Percentiles rank a stretch among this genome's conserved stretches.
These are phyloP conservation scores for Chironomus riparius DNA, from an alignment of 2,888 invertebrate genomes.

Conservation along the genomic window DNA sequence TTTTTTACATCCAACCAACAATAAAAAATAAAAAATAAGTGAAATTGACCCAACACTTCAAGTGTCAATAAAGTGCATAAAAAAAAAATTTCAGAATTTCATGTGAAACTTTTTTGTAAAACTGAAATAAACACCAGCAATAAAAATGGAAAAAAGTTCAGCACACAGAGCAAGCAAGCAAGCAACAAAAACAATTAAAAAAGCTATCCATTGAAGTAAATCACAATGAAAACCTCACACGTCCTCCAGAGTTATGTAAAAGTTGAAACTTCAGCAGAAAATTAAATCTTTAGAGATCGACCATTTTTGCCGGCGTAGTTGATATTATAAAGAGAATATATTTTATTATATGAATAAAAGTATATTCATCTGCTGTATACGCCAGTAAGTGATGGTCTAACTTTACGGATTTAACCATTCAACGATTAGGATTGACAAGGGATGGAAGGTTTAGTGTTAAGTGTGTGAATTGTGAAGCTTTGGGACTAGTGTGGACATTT, in stretches of 20 bases:
- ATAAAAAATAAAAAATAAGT: not conserved
- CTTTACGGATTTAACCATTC: constrained; percentile 9
- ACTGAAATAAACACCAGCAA: too few species aligned
- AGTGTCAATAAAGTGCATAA: not conserved
- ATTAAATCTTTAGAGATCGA: constrained; percentile 7
- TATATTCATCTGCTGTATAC: not conserved
- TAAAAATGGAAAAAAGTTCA: too few species aligned
- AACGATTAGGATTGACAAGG: not conserved
- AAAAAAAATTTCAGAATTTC: not conserved
- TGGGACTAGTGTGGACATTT: too few species aligned
- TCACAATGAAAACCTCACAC: not conserved
- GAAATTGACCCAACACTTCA: not conserved
- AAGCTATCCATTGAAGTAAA: not conserved
- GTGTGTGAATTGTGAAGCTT: too few species aligned
- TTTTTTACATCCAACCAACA: too few species aligned
- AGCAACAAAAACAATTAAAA: too few species aligned
- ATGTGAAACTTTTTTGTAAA: too few species aligned
- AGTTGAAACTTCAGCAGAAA: not conserved
- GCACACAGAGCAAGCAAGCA: too few species aligned
- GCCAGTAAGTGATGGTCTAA: constrained; percentile 9
- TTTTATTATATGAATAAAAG: not conserved
- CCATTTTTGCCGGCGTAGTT: constrained; percentile 16
- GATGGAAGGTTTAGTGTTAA: not conserved
- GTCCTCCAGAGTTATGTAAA: not conserved
- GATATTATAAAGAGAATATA: not conserved